These are phyloP conservation scores for Akabosia matsudoensis DNA, from an alignment of 1,140 invertebrate species.

Conservation along the genomic window DNA sequence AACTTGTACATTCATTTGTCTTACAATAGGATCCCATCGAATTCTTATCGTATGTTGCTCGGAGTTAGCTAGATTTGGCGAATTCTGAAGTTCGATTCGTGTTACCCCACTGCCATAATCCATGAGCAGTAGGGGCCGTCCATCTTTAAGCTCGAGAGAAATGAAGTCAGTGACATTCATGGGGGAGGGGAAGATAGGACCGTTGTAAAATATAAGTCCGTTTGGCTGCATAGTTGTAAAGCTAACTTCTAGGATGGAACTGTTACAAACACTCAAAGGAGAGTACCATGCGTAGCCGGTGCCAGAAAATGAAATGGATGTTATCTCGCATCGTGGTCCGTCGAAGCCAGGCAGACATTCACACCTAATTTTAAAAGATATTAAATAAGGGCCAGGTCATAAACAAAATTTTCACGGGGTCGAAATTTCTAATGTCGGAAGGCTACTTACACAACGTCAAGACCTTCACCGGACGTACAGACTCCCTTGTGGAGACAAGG, in stretches of 20 bases:
- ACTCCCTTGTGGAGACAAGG: slow-evolving; percentile 55
- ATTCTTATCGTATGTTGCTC: slow-evolving; percentile 78
- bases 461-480: slow-evolving; percentile 48
- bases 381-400: neutral
- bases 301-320: slow-evolving; percentile 79
- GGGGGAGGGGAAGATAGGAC: slow-evolving; percentile 64
- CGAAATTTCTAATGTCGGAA: neutral
- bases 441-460: slow-evolving; percentile 29
- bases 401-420: neutral
- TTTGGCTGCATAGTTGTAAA: slow-evolving; percentile 65
- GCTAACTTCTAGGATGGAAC: slow-evolving; percentile 72
- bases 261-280: slow-evolving; percentile 70
- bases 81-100: slow-evolving; percentile 64
- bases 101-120: slow-evolving; percentile 85
- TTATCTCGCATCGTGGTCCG: slow-evolving; percentile 84
- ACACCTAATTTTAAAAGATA: slow-evolving; percentile 54
- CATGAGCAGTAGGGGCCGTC: slow-evolving; percentile 76
- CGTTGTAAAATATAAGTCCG: slow-evolving; percentile 86
- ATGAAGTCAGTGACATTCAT: slow-evolving; percentile 78
- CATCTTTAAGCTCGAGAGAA: slow-evolving; percentile 79
- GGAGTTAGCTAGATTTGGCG: slow-evolving; percentile 71
- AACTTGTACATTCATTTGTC: slow-evolving; percentile 29
- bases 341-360: slow-evolving; percentile 66
- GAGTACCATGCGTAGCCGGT: slow-evolving; percentile 86
- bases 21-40: slow-evolving; percentile 64